Conservation (phyloP, 2,888 invertebrate species). For the Euphydryas editha region DNA sequence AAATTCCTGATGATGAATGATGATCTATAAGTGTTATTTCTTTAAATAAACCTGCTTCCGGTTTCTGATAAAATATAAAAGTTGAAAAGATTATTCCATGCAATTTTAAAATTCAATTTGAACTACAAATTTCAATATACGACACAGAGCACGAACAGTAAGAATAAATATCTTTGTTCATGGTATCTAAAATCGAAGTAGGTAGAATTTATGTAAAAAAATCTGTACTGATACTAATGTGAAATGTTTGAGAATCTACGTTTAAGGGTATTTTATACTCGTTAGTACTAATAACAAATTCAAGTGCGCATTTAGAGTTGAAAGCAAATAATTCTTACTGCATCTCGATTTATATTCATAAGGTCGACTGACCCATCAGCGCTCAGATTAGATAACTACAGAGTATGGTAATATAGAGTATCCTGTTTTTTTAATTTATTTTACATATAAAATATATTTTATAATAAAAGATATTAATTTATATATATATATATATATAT, state of each 20-base stretch:
- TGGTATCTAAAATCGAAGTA: not conserved
- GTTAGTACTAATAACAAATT: conserved; percentile 19
- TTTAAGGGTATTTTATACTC: conserved; percentile 1
- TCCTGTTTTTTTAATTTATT: not conserved
- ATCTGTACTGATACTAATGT: not conserved
- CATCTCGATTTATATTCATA: conserved; percentile 43
- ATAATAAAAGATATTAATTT: no score
- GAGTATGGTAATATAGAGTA: not conserved
- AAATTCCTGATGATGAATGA: no score
- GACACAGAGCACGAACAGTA: no score
- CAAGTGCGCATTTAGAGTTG: conserved; percentile 24
- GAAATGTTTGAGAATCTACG: not conserved
- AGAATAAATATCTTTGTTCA: no score
- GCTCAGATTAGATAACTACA: conserved; percentile 38
- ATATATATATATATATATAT: no score
- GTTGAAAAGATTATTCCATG: no score
- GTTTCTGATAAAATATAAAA: no score
- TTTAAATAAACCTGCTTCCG: no score
- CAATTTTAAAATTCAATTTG: no score
- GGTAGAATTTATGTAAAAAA: not conserved
- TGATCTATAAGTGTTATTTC: no score
- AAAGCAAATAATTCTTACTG: conserved; percentile 27
- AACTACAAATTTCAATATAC: no score
- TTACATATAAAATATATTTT: no score
- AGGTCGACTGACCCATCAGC: conserved; percentile 32